Percentiles rank a stretch among this genome's conserved stretches.
Conservation (phyloP, 2,797 vertebrate species). For the Karalla daura region DNA sequence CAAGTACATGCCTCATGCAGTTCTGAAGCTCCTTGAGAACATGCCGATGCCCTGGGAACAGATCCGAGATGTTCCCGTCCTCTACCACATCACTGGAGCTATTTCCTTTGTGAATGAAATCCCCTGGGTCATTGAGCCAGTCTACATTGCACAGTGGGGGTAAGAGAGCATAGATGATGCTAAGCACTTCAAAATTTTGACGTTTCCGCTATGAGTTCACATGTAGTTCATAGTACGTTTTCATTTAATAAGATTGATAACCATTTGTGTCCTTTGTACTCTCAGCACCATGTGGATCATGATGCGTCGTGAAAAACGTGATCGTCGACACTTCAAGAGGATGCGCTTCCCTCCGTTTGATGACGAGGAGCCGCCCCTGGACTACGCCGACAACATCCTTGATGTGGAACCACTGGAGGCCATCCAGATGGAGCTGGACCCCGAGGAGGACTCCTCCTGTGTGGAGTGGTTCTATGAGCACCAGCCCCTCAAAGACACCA, state of each 20-base stretch:
- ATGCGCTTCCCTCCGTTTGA: slow-evolving; percentile 99
- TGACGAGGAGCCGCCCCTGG: slow-evolving; percentile 96
- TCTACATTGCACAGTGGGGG: slow-evolving; percentile 99
- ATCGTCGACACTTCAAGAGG: slow-evolving; percentile 97
- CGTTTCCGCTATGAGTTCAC: accelerated
- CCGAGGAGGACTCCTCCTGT: slow-evolving; percentile 93
- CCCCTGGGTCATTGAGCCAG: slow-evolving; percentile 98
- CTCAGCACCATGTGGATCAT: slow-evolving; percentile 99
- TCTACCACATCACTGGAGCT: slow-evolving; percentile 98
- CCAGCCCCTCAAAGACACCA: slow-evolving; percentile 93
- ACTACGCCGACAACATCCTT: slow-evolving; percentile 98
- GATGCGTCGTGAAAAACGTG: slow-evolving; percentile 99
- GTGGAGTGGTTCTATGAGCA: slow-evolving; percentile 98
- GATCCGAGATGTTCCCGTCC: slow-evolving; percentile 95
- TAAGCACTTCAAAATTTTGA: neutral
- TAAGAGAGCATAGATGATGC: slow-evolving; percentile 58
- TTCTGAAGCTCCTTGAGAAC: slow-evolving; percentile 98
- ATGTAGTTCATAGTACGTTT: neutral
- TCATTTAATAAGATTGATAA: neutral
- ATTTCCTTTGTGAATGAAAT: slow-evolving; percentile 99
- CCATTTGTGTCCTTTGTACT: neutral
- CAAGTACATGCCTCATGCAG: slow-evolving; percentile 99
- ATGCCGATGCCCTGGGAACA: slow-evolving; percentile 99
- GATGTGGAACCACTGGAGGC: slow-evolving; percentile 98
- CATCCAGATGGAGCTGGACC: slow-evolving; percentile 96